Evolutionary conservation across 2,113 vertebrate genomes (phyloP), one percentile per base, ranked within the genome.

Genomic region (Ploceus nigricollis): DNA sequence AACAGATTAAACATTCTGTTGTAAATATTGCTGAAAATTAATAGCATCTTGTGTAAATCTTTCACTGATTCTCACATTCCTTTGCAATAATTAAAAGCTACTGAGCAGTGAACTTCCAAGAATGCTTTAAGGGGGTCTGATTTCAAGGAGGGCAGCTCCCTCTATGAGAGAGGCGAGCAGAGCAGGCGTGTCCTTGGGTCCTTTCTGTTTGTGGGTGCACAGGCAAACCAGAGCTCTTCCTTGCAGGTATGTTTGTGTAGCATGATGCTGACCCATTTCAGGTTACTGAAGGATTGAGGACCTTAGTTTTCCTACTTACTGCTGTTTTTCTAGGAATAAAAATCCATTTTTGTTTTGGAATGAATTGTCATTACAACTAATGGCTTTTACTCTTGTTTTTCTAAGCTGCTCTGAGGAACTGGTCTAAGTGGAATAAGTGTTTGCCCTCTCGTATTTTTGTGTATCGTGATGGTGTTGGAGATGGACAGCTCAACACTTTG

Each of bases 381-480:
- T 15, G 70, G 15, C 39, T 72, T 63, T 68, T 64, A 6, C 10
- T 76, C 4, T 40, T 11, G 20, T 17, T 20, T 42, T n/a, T 94
- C 85, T 2, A 93, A 99, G 99, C 87, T 79, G 99, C 99, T 5
- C 96, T 99, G 11, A 98, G 98, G 75, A 97, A 98, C 3, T 99
- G 99, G 97, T 93, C 96, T 45, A 98, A 96, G 58, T 98, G 97
- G 96, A 99, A 99, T 53, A 96, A 95, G 14, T 97, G 94, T 89
- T 97, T 99, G 91, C 99, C 99, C 0, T 97, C 98, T 30, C 99
- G 99, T 21, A 98, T 99, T 86, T 97, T 99, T 3, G 98, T 99
- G 89, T 99, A 99, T 87, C 97, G 99, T 14, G 99, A 99, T 35
- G 99, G 99, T 1, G 99, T 99, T 17, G 99, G 99, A 8, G 99